Base-by-base conservation (phyloP, 2,797 vertebrate species). In the Pangasius mekongensis region DNA sequence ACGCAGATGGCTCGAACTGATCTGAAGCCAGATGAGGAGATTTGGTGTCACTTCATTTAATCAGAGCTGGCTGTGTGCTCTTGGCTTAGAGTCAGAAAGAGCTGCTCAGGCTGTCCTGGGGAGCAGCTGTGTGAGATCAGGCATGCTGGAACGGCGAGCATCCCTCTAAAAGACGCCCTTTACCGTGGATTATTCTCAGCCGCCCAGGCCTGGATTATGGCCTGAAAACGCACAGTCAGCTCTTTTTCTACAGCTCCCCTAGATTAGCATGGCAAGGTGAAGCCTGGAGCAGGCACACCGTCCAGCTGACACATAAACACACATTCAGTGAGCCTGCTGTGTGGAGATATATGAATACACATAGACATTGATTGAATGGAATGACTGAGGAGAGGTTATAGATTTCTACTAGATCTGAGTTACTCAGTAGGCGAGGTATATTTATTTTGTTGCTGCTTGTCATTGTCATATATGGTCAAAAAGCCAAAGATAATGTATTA, bases 181-280 rank as follows among this genome's bases (percentile, higher is more conserved):
- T 94, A 96, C 94, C 94, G 93, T 76, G 93, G 95, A 95, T 96
- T 95, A 95, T 93, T 93, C 91, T 89, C 93, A 93, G 94, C 91
- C 11, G 13, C 9, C 0, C 56, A 4, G 56, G 33, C 91, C 90
- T 93, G 94, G 94, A 95, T 96, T 95, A 95, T 36, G 20, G 76
- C 30, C 74, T 88, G 83, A 85, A 80, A 78, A 52, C 6, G 81
- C 85, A 87, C 80, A 83, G 84, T 89, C 88, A 86, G 84, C 84
- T 73, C 54, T 83, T 52, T 82, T 89, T 30, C 84, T 43, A 16
- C 54, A 82, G 36, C 77, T 83, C 30, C 56, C 18, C 9, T 22
- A 82, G 78, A 89, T 85, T 86, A 66, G 33, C 30, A 47, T 56
- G 80, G 78, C 43, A 56, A 77, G 60, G 43, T 52, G 36, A 47